Evolutionary conservation across 2,797 vertebrate genomes (phyloP), one percentile per base, ranked within the genome.

Genomic region (Hydrolagus colliei): DNA sequence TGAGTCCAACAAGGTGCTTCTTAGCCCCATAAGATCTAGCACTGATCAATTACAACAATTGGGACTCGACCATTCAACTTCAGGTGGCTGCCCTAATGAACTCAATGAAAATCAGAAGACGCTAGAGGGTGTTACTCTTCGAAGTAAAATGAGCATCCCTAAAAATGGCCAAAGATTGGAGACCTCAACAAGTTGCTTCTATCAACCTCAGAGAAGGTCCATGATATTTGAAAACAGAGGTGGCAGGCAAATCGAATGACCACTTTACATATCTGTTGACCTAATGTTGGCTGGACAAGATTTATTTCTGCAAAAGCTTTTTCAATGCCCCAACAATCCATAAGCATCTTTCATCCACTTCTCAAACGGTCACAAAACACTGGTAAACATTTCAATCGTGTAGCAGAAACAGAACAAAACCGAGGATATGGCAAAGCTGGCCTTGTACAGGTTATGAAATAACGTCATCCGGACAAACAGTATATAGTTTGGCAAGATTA

Each of bases 121-220:
- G 0, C 89, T 95, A 0, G 97, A 98, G 75, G 96, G 94, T 75
- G 95, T 97, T 78, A 91, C 90, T 0, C 93, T 97, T 90, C 91
- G 96, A 87, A 98, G 94, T 91, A 99, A 98, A 94, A 98, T 99
- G 97, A 98, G 97, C 86, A 96, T 99, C 89, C 98, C 98, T 86
- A 99, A 99, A 92, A 99, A 97, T 0, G 98, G 98, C 86, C 98
- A 99, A 93, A 96, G 97, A 92, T 93, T 99, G 87, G 98, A 99
- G 90, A 99, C 98, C 0, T 99, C 97, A 0, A 98, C 97, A 87
- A 99, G 97, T 93, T 99, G 98, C 93, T 99, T 99, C 92, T 99
- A 99, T 88, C 98, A 99, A 91, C 98, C 98, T 0, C 97, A 99
- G 93, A 93, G 98, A 89, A 95, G 96, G 87, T 98, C 97, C 0